Conservation (phyloP, 2,113 vertebrate species). For the Percina caprodes region DNA sequence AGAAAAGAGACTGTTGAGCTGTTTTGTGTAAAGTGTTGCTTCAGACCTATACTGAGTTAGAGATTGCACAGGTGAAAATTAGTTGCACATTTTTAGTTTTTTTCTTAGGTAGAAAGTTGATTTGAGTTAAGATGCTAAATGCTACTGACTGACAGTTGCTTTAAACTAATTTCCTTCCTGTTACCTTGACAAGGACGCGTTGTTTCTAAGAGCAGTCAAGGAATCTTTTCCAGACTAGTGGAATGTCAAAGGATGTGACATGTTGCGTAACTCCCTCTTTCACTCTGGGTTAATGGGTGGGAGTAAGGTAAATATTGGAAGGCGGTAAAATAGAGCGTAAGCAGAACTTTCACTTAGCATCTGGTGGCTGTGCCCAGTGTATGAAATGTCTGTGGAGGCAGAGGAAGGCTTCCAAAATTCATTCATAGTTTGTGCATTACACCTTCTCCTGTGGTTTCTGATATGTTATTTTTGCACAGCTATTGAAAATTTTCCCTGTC, state of each 20-base stretch:
- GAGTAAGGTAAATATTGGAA: constrained; percentile 68
- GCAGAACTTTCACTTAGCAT: constrained; percentile 56
- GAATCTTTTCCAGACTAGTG: constrained; percentile 48
- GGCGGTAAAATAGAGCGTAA: constrained; percentile 32
- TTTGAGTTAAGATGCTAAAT: constrained; percentile 5
- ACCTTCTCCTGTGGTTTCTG: constrained; percentile 49
- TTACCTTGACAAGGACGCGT: constrained; percentile 55
- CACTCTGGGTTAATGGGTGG: constrained; percentile 28
- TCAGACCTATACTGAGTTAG: neutral
- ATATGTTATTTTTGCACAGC: constrained; percentile 39
- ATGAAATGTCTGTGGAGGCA: constrained; percentile 10
- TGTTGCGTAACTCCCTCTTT: constrained; percentile 67
- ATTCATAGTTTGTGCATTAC: constrained; percentile 40
- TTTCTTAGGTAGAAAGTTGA: constrained; percentile 25
- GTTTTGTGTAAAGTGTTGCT: neutral
- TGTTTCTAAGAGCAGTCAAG: constrained; percentile 61
- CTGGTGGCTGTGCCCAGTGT: constrained; percentile 26
- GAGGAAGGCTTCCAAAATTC: constrained; percentile 15
- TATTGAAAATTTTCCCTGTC: constrained; percentile 38
- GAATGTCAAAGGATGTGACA: constrained; percentile 67
- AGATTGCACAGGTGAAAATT: constrained; percentile 1
- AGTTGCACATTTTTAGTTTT: constrained; percentile 13
- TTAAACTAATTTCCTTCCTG: constrained; percentile 52
- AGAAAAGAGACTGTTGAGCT: neutral
- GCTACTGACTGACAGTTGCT: neutral